phyloP scores from a whole-genome alignment of 2,888 invertebrate genomes.

The Griposia aprilina region DNA sequence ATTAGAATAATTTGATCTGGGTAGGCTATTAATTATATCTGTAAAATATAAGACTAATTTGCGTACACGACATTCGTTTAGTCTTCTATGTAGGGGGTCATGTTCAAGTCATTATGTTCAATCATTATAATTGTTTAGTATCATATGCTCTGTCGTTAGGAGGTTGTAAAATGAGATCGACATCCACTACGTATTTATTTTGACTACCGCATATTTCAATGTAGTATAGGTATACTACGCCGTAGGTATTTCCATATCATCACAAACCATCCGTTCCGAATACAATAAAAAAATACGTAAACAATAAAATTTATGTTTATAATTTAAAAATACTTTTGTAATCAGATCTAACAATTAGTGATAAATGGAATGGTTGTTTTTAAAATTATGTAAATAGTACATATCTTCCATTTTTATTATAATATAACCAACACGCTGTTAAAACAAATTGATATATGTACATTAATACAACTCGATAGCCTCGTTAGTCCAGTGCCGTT shows the following conservation, averaged over 20 bases:
- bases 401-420: no score
- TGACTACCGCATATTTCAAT: constrained; percentile 1
- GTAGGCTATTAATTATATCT: background rate
- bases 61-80: constrained; percentile 12
- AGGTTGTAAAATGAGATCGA: constrained; percentile 48
- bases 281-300: constrained; percentile 6
- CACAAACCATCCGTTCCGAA: background rate
- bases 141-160: constrained; percentile 12
- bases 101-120: constrained; percentile 25
- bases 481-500: background rate
- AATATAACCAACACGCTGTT: no score
- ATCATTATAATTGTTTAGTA: constrained; percentile 22
- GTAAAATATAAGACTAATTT: background rate
- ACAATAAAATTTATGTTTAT: background rate
- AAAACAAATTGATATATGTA: background rate
- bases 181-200: constrained; percentile 10
- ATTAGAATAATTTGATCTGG: background rate
- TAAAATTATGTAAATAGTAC: no score
- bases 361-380: background rate
- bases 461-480: background rate
- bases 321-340: background rate
- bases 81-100: constrained; percentile 25
- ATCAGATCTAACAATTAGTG: constrained; percentile 5
- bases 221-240: constrained; percentile 11
- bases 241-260: constrained; percentile 13